Percentiles rank a stretch among this genome's conserved stretches.
These are phyloP conservation scores for Orius laevigatus DNA, from an alignment of 1,140 invertebrate genomes.

Conservation along the genomic window DNA sequence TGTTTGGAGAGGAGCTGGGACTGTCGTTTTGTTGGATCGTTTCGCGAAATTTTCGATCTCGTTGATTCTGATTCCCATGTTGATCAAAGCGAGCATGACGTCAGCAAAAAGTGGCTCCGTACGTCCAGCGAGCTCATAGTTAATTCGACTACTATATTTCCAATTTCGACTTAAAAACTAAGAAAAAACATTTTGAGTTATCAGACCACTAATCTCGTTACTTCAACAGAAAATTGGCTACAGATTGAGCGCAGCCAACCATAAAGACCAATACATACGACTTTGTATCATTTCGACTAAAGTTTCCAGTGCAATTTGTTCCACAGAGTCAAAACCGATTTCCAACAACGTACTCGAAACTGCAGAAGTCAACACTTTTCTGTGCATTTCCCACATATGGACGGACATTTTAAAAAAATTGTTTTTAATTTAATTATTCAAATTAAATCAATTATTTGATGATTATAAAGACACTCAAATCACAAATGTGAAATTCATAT, in stretches of 20 bases:
- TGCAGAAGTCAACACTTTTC: constrained; percentile 44
- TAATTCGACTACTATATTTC: constrained; percentile 58
- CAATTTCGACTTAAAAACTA: constrained; percentile 60
- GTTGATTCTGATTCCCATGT: constrained; percentile 56
- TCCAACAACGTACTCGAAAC: constrained; percentile 61
- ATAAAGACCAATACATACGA: constrained; percentile 40
- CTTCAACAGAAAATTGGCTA: background rate
- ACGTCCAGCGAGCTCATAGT: constrained; percentile 73
- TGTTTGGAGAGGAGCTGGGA: constrained; percentile 45
- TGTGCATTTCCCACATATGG: constrained; percentile 30
- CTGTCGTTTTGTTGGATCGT: constrained; percentile 40
- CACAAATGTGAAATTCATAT: too few relatives aligned
- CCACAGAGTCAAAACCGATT: constrained; percentile 56
- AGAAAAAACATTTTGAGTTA: background rate
- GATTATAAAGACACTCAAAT: too few relatives aligned
- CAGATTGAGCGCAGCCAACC: background rate
- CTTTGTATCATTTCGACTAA: constrained; percentile 80
- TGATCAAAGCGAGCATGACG: constrained; percentile 67
- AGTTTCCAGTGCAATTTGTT: constrained; percentile 68
- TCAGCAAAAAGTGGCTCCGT: constrained; percentile 77
- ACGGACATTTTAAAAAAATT: too few relatives aligned
- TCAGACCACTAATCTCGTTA: background rate
- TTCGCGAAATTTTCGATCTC: constrained; percentile 52
- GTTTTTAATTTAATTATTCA: too few relatives aligned
- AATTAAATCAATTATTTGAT: too few relatives aligned